Conservation (phyloP, 2,888 invertebrate species). For the Chymomyza fuscimana region DNA sequence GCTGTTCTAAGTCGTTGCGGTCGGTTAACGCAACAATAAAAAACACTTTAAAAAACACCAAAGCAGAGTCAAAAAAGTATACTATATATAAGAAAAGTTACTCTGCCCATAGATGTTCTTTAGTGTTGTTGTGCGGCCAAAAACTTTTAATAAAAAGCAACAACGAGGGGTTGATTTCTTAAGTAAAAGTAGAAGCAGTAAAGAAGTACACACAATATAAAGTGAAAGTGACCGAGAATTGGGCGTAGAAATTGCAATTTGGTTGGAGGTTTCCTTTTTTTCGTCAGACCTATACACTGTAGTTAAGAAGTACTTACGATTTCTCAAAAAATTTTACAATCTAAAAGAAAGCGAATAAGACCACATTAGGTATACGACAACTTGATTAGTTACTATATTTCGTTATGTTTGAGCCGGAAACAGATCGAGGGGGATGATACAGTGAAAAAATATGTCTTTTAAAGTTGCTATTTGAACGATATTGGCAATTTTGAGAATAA, state of each 20-base stretch:
- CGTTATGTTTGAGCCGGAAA: no score
- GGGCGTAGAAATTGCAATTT: conserved; percentile 74
- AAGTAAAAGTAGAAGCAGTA: conserved; percentile 4
- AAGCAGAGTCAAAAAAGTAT: conserved; percentile 37
- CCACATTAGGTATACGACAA: no score
- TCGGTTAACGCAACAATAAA: conserved; percentile 79
- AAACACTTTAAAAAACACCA: conserved; percentile 68
- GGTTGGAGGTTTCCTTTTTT: conserved; percentile 32
- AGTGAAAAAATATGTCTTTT: no score
- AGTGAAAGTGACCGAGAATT: conserved; percentile 70
- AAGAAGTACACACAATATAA: conserved; percentile 38
- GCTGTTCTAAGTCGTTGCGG: conserved; percentile 68
- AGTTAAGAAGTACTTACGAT: background rate
- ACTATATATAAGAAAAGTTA: conserved; percentile 15
- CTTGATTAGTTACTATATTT: no score
- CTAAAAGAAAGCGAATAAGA: no score
- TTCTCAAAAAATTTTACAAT: background rate
- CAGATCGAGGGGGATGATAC: no score
- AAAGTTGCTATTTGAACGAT: no score
- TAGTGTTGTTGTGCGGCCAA: conserved; percentile 7
- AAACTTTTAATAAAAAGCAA: conserved; percentile 67
- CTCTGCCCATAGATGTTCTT: conserved; percentile 49
- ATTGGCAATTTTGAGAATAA: no score
- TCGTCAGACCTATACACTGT: background rate
- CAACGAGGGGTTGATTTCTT: conserved; percentile 18